A percentile compares a stretch with the other conserved stretches of the same genome.
Conservation (phyloP, 2,797 vertebrate species). For the Linurgus olivaceus region DNA sequence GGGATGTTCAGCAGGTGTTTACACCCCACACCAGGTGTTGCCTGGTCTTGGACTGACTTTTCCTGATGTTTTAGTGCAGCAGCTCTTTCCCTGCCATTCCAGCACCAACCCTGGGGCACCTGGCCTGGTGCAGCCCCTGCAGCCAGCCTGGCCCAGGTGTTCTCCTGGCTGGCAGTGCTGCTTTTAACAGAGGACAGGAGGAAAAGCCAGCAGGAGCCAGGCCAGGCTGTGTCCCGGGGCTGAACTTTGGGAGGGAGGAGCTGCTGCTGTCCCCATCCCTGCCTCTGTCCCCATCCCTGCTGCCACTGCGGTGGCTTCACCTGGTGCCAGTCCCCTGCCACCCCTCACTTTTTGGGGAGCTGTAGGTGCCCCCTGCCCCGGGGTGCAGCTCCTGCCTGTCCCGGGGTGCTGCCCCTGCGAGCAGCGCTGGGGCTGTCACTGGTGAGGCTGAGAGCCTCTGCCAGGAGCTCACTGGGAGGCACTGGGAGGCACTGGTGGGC, state of each 20-base stretch:
- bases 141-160: fast-evolving
- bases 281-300: no score
- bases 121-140: neutral
- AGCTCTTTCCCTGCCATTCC: fast-evolving
- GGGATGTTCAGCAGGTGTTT: fast-evolving
- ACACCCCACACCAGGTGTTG: fast-evolving
- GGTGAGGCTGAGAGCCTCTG: neutral
- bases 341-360: fast-evolving
- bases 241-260: fast-evolving
- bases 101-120: neutral
- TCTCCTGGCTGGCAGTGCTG: fast-evolving
- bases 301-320: neutral
- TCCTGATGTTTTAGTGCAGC: neutral
- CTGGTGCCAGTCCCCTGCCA: fast-evolving
- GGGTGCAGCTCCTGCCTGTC: neutral
- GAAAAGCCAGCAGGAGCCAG: fast-evolving
- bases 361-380: fast-evolving
- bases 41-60: fast-evolving
- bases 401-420: fast-evolving
- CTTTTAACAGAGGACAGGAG: fast-evolving
- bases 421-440: neutral
- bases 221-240: neutral
- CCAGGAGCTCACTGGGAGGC: neutral
- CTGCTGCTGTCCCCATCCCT: neutral
- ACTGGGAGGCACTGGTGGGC: neutral